A percentile compares a stretch with the other conserved stretches of the same genome.
These are phyloP conservation scores for Strigamia crassipes DNA, from an alignment of 2,888 invertebrate species.

Conservation along the genomic window DNA sequence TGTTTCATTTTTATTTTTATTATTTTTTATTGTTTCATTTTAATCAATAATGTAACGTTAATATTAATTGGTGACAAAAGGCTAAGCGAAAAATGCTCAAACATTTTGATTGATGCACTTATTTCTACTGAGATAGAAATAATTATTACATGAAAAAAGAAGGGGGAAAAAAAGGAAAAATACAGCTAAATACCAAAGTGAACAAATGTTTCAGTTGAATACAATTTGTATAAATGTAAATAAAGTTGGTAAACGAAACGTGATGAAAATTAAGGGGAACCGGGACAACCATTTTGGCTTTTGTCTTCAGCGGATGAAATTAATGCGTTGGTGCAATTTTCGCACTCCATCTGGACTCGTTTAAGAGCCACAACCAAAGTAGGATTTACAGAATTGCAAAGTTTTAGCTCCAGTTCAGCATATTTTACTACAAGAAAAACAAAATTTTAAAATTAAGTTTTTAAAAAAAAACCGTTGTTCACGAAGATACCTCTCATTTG, in stretches of 20 bases:
- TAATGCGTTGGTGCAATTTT: background rate
- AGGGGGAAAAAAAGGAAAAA: background rate
- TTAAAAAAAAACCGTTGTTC: background rate
- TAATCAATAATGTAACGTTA: background rate
- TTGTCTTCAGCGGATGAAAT: background rate
- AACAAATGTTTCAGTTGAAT: background rate
- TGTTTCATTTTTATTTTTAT: background rate
- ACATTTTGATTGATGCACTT: background rate
- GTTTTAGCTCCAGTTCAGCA: background rate
- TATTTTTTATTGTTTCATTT: background rate
- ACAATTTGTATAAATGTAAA: background rate
- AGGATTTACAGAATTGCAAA: background rate
- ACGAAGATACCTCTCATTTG: background rate
- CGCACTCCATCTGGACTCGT: background rate
- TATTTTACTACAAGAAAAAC: background rate
- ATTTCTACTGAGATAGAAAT: background rate
- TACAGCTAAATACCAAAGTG: background rate
- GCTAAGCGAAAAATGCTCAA: background rate
- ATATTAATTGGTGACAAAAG: background rate
- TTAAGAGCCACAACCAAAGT: background rate
- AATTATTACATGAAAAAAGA: background rate
- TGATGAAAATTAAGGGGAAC: background rate
- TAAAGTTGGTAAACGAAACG: background rate
- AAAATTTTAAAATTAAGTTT: background rate
- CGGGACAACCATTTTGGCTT: background rate